phyloP scores from a whole-genome alignment of 1,140 invertebrate species.

The Meloidogyne exigua region DNA sequence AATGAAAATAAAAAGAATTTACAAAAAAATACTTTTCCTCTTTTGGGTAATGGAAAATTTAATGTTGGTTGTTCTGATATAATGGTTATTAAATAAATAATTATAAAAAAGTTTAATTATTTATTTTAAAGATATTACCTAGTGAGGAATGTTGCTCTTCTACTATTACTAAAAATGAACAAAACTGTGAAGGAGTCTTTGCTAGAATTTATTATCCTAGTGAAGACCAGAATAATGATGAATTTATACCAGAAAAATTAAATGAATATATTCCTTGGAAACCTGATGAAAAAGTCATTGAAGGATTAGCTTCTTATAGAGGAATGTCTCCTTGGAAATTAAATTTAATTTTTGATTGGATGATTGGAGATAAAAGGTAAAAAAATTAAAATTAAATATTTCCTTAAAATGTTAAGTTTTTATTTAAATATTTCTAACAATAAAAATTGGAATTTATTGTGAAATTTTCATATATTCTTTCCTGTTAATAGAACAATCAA shows the following conservation, averaged over 20 bases:
- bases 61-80: slow-evolving; percentile 36
- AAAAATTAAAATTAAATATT: neutral
- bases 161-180: neutral
- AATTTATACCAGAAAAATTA: neutral
- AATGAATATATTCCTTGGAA: neutral
- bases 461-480: no score
- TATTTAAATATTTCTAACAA: no score
- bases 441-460: no score
- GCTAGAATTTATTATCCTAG: slow-evolving; percentile 32
- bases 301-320: slow-evolving; percentile 68
- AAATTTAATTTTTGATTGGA: slow-evolving; percentile 66
- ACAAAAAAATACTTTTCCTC: slow-evolving; percentile 22
- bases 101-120: neutral
- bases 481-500: no score
- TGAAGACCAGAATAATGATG: neutral
- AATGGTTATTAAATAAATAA: slow-evolving; percentile 8
- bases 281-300: slow-evolving; percentile 11
- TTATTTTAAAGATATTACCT: neutral
- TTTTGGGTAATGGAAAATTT: slow-evolving; percentile 28
- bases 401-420: no score
- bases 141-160: neutral
- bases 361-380: slow-evolving; percentile 64
- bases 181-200: slow-evolving; percentile 18
- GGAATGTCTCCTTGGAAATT: slow-evolving; percentile 66
- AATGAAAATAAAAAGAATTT: neutral